These are phyloP conservation scores for Plecotus auritus DNA, from an alignment of 2,113 vertebrate genomes.

Conservation along the genomic window DNA sequence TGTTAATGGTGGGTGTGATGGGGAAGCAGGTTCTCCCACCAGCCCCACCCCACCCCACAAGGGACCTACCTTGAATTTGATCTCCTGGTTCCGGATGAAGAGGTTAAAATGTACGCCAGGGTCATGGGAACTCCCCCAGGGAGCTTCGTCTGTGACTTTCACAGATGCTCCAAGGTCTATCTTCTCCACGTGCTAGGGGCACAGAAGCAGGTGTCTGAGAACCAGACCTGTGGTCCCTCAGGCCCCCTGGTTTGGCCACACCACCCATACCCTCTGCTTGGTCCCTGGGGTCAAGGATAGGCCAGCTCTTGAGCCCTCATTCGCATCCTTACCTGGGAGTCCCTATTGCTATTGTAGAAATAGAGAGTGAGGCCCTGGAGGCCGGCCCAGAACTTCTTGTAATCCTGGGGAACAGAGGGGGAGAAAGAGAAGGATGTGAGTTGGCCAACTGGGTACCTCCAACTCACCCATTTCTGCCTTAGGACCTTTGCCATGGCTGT, in stretches of 20 bases:
- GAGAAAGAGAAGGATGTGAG: neutral
- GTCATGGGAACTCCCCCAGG: slow-evolving; percentile 45
- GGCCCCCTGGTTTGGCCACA: neutral
- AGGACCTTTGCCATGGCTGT: neutral
- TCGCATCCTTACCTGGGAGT: slow-evolving; percentile 72
- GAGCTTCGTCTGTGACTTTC: slow-evolving; percentile 77
- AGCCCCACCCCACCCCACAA: neutral
- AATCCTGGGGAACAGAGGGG: slow-evolving; percentile 72
- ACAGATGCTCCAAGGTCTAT: slow-evolving; percentile 78
- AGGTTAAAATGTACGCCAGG: slow-evolving; percentile 75
- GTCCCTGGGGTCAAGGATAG: neutral
- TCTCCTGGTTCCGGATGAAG: slow-evolving; percentile 64
- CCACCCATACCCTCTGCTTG: neutral
- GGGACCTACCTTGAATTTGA: slow-evolving; percentile 81
- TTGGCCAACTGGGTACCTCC: neutral
- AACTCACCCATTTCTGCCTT: accelerated
- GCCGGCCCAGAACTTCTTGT: slow-evolving; percentile 84
- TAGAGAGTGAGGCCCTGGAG: slow-evolving; percentile 83
- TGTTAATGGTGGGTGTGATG: neutral
- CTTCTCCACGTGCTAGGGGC: slow-evolving; percentile 84
- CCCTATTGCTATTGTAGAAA: slow-evolving; percentile 83
- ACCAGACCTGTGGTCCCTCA: neutral
- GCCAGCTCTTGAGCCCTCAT: neutral
- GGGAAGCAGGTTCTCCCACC: neutral
- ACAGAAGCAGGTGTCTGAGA: neutral